Evolutionary conservation across 2,113 vertebrate genomes (phyloP).

Genomic region (Thomomys bottae): DNA sequence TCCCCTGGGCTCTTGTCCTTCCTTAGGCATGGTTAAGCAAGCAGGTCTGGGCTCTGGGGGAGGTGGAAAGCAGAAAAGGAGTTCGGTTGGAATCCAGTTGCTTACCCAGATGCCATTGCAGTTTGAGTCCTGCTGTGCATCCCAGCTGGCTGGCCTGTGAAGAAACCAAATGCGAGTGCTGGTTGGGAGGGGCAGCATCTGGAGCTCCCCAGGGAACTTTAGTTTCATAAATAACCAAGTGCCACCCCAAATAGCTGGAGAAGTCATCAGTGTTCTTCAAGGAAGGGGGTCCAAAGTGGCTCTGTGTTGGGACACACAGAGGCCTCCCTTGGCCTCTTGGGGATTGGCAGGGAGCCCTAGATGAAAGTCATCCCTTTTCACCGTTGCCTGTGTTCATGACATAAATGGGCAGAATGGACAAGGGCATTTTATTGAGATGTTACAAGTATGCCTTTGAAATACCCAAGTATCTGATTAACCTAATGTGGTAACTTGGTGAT

Average conservation of each 20-base stretch:
- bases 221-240: background rate
- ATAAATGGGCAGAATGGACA: background rate
- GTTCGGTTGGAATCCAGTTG: background rate
- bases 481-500: background rate
- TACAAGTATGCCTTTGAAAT: background rate
- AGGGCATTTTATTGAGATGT: background rate
- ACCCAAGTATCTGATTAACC: background rate
- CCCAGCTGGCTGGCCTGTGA: slow-evolving; percentile 86
- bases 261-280: background rate
- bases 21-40: background rate
- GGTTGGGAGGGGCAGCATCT: background rate
- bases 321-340: background rate
- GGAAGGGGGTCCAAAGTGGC: fast-evolving
- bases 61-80: background rate
- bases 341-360: background rate
- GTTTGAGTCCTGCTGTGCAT: slow-evolving; percentile 84
- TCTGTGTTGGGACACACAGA: background rate
- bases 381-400: background rate
- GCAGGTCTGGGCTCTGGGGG: background rate
- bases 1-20: background rate
- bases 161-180: slow-evolving; percentile 24
- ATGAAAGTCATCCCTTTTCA: background rate
- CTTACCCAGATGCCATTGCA: slow-evolving; percentile 91
- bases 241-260: fast-evolving
- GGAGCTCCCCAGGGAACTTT: background rate